Conservation (phyloP, 2,888 invertebrate genomes). For the Periphyllus acericola region DNA sequence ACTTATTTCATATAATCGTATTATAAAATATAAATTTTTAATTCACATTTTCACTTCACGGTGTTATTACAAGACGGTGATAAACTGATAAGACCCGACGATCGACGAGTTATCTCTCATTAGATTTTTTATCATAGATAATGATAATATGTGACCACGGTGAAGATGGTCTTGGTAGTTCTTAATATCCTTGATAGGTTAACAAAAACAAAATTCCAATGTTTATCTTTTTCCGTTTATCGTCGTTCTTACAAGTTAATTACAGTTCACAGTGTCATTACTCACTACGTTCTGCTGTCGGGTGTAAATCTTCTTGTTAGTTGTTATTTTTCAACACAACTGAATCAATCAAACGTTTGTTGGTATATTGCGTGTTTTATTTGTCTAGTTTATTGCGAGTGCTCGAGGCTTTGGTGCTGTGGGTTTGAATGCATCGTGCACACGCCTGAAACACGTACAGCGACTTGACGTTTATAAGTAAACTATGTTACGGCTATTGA, state of each 20-base stretch:
- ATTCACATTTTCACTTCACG: too few relatives aligned
- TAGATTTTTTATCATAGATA: background rate
- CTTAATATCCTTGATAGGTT: constrained; percentile 30
- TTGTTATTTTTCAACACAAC: background rate
- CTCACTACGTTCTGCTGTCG: background rate
- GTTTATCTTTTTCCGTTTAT: constrained; percentile 61
- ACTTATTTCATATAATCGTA: too few relatives aligned
- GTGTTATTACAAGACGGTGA: too few relatives aligned
- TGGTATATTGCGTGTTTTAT: too few relatives aligned
- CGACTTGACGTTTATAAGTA: background rate
- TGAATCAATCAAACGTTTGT: too few relatives aligned
- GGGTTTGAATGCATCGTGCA: background rate
- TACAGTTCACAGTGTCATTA: background rate
- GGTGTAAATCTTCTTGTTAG: background rate
- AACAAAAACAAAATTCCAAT: constrained; percentile 54
- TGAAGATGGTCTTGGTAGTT: background rate
- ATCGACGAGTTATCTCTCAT: background rate
- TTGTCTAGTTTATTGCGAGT: background rate
- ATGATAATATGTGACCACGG: background rate
- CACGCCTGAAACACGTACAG: background rate
- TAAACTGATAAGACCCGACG: too few relatives aligned
- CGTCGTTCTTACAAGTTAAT: constrained; percentile 17
- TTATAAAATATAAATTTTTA: too few relatives aligned
- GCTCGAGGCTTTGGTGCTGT: background rate
- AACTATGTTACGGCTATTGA: constrained; percentile 28